Evolutionary conservation across 2,888 invertebrate species (phyloP).

Genomic region (Athrips mouffetella): DNA sequence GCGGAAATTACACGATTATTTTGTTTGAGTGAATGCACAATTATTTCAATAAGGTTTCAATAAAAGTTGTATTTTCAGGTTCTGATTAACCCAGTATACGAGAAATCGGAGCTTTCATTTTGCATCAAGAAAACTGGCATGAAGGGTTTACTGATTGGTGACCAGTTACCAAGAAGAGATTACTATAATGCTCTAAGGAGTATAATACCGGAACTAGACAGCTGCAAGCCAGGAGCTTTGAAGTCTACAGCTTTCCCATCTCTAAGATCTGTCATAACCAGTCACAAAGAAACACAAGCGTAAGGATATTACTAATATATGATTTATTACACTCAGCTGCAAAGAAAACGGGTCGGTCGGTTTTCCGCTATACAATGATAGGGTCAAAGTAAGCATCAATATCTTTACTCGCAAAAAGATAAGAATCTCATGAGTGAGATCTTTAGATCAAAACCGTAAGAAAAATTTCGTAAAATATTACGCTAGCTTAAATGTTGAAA

Average conservation of each 20-base stretch:
- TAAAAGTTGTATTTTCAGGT: slow-evolving; percentile 81
- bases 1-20: too few relatives aligned
- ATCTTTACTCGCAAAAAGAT: too few relatives aligned
- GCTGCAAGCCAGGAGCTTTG: slow-evolving; percentile 63
- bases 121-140: slow-evolving; percentile 85
- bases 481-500: too few relatives aligned
- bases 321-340: too few relatives aligned
- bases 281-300: slow-evolving; percentile 71
- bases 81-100: slow-evolving; percentile 88
- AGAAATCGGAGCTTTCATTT: slow-evolving; percentile 83
- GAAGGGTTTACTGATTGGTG: slow-evolving; percentile 83
- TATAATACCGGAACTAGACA: slow-evolving; percentile 78
- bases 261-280: slow-evolving; percentile 77
- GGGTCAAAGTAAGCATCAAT: too few relatives aligned
- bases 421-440: too few relatives aligned
- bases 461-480: too few relatives aligned
- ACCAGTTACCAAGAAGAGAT: slow-evolving; percentile 80
- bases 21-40: too few relatives aligned
- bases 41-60: too few relatives aligned
- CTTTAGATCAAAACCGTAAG: too few relatives aligned
- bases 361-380: too few relatives aligned
- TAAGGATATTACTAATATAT: slow-evolving; percentile 46
- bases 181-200: slow-evolving; percentile 81
- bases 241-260: slow-evolving; percentile 66
- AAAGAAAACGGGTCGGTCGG: too few relatives aligned